Evolutionary conservation across 2,797 vertebrate genomes (phyloP), one percentile per base, ranked within the genome.

Genomic region (Dermochelys coriacea): DNA sequence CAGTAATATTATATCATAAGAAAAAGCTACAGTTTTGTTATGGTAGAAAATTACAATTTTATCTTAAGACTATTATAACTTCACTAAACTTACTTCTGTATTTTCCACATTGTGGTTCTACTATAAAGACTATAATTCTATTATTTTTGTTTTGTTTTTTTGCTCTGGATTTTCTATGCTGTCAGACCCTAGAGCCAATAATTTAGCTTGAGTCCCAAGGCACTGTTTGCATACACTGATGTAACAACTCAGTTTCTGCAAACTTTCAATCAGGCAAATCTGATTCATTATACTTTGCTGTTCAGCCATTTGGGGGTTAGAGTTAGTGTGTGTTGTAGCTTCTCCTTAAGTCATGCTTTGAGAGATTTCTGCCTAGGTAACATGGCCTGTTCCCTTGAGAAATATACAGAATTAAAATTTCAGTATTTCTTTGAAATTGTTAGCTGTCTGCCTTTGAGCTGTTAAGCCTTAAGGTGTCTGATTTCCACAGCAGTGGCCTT

Each of bases 211-310:
- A 29, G 47, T n/a, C 23, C 57, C 34, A 1, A 0, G 19, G 11
- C 47, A 45, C 49, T 51, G 1, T n/a, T 68, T 45, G 27, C 12
- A 7, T 41, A 54, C 23, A 6, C 79, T 68, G 34, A 49, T 52
- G 50, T 41, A 80, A 74, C 77, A 29, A 80, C 71, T 68, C 37
- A 29, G 14, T 77, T 77, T 77, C 77, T 82, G 6, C 5, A 92
- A 80, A 78, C 14, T 1, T 87, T 31, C 50, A 68, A 1, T 0
- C 23, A 57, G 54, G 3, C 0, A 0, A 5, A 0, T 80, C 27
- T 47, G 78, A 49, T 75, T 18, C 25, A 3, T 54, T 71, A n/a
- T 47, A 5, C 74, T 78, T 59, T 3, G 57, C 8, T 71, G 10
- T 16, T 90, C 41, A 5, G 15, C 88, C 31, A 23, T 37, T 50